Base-by-base conservation (phyloP, 2,888 invertebrate species). In the Caenorhabditis angaria region DNA sequence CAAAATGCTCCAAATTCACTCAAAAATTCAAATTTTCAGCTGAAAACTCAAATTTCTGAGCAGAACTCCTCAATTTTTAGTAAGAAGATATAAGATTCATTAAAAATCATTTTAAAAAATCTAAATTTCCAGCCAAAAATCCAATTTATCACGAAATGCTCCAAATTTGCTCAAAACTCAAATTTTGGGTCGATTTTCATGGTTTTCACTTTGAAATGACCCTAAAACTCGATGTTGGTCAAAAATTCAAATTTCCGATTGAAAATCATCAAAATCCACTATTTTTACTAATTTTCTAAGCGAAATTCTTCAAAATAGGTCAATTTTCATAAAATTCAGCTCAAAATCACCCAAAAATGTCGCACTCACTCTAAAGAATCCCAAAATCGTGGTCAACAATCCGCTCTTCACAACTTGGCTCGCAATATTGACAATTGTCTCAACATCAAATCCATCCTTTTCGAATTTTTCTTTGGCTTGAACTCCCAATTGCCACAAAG, bases 401-500 rank as follows among this genome's bases (percentile, higher is more conserved):
- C 69, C 78, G 61, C 74, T 75, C 75, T 78, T 76, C 50, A 82
- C 83, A 50, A 77, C 79, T 47, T 62, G 64, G 61, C 66, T 64
- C 56, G 81, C 82, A 32, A 79, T 70, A n/a, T 74, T 70, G 29
- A 78, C 74, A 53, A 84, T 70, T 12, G 71, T 65, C 25, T 84
- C 84, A 18, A 84, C 80, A 65, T 84, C 71, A 60, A 80, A 60
- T 24, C 78, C 77, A 18, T 74, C 78, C 67, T 76, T 67, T 48
- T 65, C 73, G 75, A 82, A 80, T 70, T 82, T 82, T 32, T 82
- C 82, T 60, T 76, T 74, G 29, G 82, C 80, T 63, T 73, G 64
- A 24, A 74, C 56, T 60, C 78, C 85, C 18, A 85, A 70, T 41
- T 78, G 73, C 82, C 83, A 83, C 62, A 85, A 70, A 10, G 85